A percentile compares a stretch with the other conserved stretches of the same genome.
Evolutionary conservation across 1,140 invertebrate species (phyloP).

Genomic region (Lucilia sericata): DNA sequence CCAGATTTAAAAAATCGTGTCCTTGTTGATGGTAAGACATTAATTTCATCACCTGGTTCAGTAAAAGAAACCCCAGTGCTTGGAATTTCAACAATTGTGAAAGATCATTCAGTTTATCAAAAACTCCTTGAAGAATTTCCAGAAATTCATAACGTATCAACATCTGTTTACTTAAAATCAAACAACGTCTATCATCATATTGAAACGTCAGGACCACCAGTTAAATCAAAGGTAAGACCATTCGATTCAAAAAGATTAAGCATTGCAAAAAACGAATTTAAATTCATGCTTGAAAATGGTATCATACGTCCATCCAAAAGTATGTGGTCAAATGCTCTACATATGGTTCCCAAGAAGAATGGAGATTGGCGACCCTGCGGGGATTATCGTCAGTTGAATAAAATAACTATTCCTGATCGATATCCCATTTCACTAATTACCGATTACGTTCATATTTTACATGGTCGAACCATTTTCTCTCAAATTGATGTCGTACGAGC

Average conservation of each 20-base stretch:
- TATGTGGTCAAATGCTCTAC: not conserved
- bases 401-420: not conserved
- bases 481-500: not conserved
- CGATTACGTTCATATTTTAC: not conserved
- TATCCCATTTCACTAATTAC: conserved; percentile 7
- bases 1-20: conserved; percentile 1
- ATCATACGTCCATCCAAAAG: not conserved
- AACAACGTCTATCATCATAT: not conserved
- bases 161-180: not conserved
- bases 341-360: conserved; percentile 14
- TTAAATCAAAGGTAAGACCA: not conserved
- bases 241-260: not conserved
- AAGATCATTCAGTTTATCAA: not conserved
- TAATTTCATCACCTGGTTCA: not conserved
- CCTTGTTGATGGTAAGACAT: not conserved
- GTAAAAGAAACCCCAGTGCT: not conserved
- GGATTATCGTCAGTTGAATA: conserved; percentile 4
- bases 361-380: conserved; percentile 2
- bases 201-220: not conserved
- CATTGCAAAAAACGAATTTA: not conserved
- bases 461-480: not conserved
- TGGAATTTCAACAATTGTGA: not conserved
- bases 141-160: not conserved
- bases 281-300: not conserved
- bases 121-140: not conserved